Conservation (phyloP, 2,888 invertebrate species). For the Steinernema scapterisci region DNA sequence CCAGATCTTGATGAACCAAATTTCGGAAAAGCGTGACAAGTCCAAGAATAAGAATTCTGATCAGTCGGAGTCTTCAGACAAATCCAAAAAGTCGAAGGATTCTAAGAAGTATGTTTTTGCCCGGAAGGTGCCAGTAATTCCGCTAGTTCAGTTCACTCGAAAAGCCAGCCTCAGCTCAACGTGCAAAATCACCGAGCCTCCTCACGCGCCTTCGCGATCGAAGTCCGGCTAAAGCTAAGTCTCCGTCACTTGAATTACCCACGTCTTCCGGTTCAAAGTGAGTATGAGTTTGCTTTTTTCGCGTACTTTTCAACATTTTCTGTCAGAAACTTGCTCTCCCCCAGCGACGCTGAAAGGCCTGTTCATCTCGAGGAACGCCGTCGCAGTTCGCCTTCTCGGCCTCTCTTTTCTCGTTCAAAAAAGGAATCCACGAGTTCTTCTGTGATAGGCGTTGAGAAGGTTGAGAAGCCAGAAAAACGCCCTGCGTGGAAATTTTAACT, state of each 20-base stretch:
- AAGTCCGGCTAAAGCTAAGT: conserved; percentile 58
- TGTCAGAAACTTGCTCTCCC: conserved; percentile 58
- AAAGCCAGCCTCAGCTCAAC: conserved; percentile 41
- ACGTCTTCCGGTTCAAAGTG: conserved; percentile 52
- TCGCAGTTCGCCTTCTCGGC: conserved; percentile 55
- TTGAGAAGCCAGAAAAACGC: conserved; percentile 44
- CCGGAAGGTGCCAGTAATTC: too few relatives aligned
- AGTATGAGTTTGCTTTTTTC: conserved; percentile 34
- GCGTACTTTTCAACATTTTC: conserved; percentile 33
- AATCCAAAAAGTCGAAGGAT: conserved; percentile 48
- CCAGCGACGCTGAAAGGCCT: conserved; percentile 55
- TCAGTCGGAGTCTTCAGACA: conserved; percentile 48
- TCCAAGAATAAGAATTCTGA: conserved; percentile 51
- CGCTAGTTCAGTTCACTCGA: conserved; percentile 40
- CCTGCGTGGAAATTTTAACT: conserved; percentile 66
- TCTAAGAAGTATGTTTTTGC: conserved; percentile 44
- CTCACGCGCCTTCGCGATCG: conserved; percentile 58
- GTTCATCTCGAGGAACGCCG: conserved; percentile 42
- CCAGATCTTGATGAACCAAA: conserved; percentile 54
- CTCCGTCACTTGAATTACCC: conserved; percentile 51
- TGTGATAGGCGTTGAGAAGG: conserved; percentile 21
- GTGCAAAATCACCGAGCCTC: conserved; percentile 57
- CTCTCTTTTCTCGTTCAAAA: conserved; percentile 51
- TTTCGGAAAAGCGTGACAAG: conserved; percentile 35
- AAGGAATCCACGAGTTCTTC: conserved; percentile 45